Evolutionary conservation across 2,888 invertebrate species (phyloP).

Genomic region (Byasa hedistus): DNA sequence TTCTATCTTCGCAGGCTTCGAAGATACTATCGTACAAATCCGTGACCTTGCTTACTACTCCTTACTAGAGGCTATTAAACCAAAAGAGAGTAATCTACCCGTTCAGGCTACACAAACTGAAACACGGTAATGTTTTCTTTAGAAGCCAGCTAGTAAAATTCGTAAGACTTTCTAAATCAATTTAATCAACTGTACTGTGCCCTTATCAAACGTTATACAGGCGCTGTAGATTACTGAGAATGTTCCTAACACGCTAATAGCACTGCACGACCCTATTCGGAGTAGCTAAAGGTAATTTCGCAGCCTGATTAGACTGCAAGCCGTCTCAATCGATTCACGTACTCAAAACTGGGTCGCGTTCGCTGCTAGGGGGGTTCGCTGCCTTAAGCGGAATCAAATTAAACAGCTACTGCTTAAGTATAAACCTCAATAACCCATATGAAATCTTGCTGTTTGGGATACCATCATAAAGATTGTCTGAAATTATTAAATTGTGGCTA

Average conservation of each 20-base stretch:
- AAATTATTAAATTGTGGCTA: neutral
- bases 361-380: slow-evolving; percentile 9
- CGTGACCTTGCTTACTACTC: no score
- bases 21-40: no score
- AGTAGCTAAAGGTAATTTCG: slow-evolving; percentile 46
- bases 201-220: neutral
- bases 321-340: slow-evolving; percentile 53
- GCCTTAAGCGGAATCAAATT: slow-evolving; percentile 24
- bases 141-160: no score
- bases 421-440: neutral
- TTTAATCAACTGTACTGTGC: no score
- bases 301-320: slow-evolving; percentile 47
- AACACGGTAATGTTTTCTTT: no score
- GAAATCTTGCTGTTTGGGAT: neutral
- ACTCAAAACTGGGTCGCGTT: slow-evolving; percentile 41
- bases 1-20: no score
- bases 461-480: neutral
- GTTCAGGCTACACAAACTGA: no score
- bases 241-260: slow-evolving; percentile 18
- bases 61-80: no score
- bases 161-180: no score
- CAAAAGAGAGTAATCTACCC: no score
- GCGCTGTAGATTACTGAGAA: slow-evolving; percentile 4
- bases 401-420: slow-evolving; percentile 19
- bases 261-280: slow-evolving; percentile 30